Base-by-base conservation (phyloP, 2,797 vertebrate species). In the Ctenopoma kingsleyae region DNA sequence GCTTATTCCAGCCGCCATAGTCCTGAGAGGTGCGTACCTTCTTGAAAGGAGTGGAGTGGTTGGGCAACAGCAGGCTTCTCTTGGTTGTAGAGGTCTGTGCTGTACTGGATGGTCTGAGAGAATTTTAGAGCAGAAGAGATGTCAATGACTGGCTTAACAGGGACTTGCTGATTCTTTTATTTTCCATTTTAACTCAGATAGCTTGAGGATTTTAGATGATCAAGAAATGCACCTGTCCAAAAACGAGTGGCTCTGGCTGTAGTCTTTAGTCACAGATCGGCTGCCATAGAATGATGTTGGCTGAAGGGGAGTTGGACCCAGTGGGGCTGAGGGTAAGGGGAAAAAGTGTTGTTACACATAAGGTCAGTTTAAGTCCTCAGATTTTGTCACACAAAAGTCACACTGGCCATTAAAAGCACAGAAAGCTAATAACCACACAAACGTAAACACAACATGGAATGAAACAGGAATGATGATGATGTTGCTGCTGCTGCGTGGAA, bases 1-100 rank as follows among this genome's bases (percentile, higher is more conserved):
- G 95, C 83, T 97, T 99, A 90, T 98, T 99, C 98, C 98, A 99
- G 71, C 98, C 98, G 11, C 95, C 91, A 3, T 99, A 99, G 89
- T 99, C 98, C 81, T 96, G 90, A 78, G 95, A 96, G 38, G 93
- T 94, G 2, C 96, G 96, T 47, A 97, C 93, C 89, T 98, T 99
- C 89, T 99, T 99, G 69, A 97, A 96, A 58, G 97, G 97, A 23
- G 95, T 94, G 54, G 97, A 97, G 84, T 99, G 98, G 91, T 97
- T 95, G 71, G 96, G 96, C 86, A 98, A 94, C 56, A 96, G 80
- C 52, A 98, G 91, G 89, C 95, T 98, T 88, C 98, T 97, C 91
- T 98, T 99, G 48, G 94, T 95, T 54, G 96, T 87, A 48, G 95
- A 80, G 32, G 87, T 92, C 81, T 96, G 96, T 62, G 87, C 87